These are phyloP conservation scores for Zootermopsis nevadensis DNA, from an alignment of 2,888 invertebrate genomes.

Conservation along the genomic window DNA sequence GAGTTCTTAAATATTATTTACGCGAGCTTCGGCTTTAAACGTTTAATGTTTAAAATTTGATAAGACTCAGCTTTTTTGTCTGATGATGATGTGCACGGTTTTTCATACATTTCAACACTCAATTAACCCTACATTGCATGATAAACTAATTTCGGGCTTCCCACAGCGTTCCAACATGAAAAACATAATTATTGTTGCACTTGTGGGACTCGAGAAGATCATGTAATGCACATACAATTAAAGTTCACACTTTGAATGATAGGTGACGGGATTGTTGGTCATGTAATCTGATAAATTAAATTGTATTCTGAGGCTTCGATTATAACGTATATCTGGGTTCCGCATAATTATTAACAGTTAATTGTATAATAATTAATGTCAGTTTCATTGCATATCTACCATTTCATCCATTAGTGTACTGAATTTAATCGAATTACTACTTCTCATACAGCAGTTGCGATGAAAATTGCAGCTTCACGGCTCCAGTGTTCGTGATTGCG, in stretches of 20 bases:
- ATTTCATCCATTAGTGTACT: neutral
- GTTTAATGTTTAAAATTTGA: too few relatives aligned
- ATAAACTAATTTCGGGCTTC: neutral
- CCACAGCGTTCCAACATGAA: slow-evolving; percentile 2
- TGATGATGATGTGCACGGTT: neutral
- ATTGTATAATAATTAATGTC: slow-evolving; percentile 43
- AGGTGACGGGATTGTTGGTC: slow-evolving; percentile 25
- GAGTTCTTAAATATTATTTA: too few relatives aligned
- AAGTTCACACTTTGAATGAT: slow-evolving; percentile 38
- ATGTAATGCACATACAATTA: slow-evolving; percentile 16
- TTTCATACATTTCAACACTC: neutral
- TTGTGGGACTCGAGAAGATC: neutral
- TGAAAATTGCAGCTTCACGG: too few relatives aligned
- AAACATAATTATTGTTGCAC: slow-evolving; percentile 10
- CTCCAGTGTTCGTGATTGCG: too few relatives aligned
- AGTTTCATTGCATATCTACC: neutral
- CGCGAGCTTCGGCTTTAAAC: too few relatives aligned
- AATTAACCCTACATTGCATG: neutral
- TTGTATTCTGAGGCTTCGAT: neutral
- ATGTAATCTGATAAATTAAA: slow-evolving; percentile 38
- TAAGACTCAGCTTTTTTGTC: too few relatives aligned
- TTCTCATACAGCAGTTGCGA: too few relatives aligned
- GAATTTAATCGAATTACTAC: neutral
- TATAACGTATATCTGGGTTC: slow-evolving; percentile 1
- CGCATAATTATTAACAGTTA: slow-evolving; percentile 37